Conservation (phyloP, 1,140 invertebrate species). For the Trachymyrmex septentrionalis region DNA sequence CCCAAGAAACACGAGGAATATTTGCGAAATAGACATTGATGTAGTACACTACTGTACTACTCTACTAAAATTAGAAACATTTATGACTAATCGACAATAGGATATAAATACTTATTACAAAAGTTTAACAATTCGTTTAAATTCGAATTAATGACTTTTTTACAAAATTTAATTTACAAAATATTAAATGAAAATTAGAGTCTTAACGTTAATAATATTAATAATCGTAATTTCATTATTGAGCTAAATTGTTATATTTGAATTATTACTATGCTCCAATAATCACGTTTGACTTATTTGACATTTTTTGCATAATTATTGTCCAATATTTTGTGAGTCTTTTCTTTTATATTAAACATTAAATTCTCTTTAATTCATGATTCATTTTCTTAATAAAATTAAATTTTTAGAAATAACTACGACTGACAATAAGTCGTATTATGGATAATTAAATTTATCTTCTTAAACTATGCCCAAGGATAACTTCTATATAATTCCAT, state of each 20-base stretch:
- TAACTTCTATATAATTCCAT: neutral
- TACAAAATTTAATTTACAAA: neutral
- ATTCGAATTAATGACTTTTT: slow-evolving; percentile 3
- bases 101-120: neutral
- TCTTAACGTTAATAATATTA: too few species aligned
- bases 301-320: too few species aligned
- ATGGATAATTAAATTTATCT: slow-evolving; percentile 4
- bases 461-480: neutral
- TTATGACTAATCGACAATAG: neutral
- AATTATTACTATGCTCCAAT: too few species aligned
- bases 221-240: too few species aligned
- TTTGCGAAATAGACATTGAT: slow-evolving; percentile 28
- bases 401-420: too few species aligned
- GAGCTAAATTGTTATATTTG: too few species aligned
- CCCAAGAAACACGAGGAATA: neutral
- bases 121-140: neutral
- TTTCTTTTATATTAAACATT: too few species aligned
- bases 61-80: slow-evolving; percentile 2
- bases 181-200: neutral
- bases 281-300: too few species aligned
- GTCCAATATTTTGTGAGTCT: too few species aligned
- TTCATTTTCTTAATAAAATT: neutral
- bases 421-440: neutral
- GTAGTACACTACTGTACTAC: neutral
- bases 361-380: neutral